Percentiles rank a stretch among this genome's conserved stretches.
These are phyloP conservation scores for Tetramorium alpestre DNA, from an alignment of 1,140 invertebrate genomes.

Conservation along the genomic window DNA sequence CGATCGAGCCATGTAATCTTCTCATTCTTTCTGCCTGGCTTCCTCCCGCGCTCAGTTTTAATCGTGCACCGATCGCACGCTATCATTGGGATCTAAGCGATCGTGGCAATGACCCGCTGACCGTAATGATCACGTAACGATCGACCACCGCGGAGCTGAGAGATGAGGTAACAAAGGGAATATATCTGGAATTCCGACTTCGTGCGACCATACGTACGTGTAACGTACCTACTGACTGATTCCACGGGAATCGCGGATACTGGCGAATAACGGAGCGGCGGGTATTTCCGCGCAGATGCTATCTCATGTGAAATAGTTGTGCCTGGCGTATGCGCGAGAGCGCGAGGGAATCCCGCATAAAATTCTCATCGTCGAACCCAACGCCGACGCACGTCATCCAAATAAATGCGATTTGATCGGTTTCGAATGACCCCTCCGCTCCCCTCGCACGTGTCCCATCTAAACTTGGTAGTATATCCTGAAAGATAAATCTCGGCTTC, in stretches of 20 bases:
- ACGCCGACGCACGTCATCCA: slow-evolving; percentile 52
- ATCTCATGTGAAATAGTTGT: slow-evolving; percentile 70
- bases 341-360: slow-evolving; percentile 11
- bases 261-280: slow-evolving; percentile 43
- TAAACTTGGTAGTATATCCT: not conserved
- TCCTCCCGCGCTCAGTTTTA: slow-evolving; percentile 65
- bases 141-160: slow-evolving; percentile 68
- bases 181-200: slow-evolving; percentile 70
- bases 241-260: slow-evolving; percentile 59
- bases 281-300: slow-evolving; percentile 69
- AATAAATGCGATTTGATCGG: slow-evolving; percentile 52
- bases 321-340: not conserved
- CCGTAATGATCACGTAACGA: slow-evolving; percentile 76
- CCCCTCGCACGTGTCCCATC: not conserved
- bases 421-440: not conserved
- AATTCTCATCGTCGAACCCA: slow-evolving; percentile 60
- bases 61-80: slow-evolving; percentile 67
- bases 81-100: slow-evolving; percentile 73
- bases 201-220: slow-evolving; percentile 58
- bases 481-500: not conserved
- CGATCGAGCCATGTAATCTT: slow-evolving; percentile 56
- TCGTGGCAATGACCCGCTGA: slow-evolving; percentile 76
- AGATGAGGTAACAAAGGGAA: slow-evolving; percentile 73
- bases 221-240: slow-evolving; percentile 59
- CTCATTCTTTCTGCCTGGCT: slow-evolving; percentile 49